A percentile compares a stretch with the other conserved stretches of the same genome.
Conservation (phyloP, 2,888 invertebrate species). For the Junonia oenone region DNA sequence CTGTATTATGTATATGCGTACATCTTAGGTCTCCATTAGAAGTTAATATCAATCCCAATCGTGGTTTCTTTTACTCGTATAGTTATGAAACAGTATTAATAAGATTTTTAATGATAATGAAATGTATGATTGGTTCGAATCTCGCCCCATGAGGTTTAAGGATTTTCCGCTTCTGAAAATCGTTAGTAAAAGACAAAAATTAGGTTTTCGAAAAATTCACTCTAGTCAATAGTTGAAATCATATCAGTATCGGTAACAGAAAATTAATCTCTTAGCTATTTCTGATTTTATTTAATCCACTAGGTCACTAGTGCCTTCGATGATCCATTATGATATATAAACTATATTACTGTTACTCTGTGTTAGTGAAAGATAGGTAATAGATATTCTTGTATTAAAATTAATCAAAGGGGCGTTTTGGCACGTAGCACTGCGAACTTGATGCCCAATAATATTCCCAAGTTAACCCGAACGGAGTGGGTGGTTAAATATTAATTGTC, state of each 20-base stretch:
- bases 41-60: conserved; percentile 23
- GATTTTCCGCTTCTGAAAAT: conserved; percentile 25
- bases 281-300: conserved; percentile 40
- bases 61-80: conserved; percentile 45
- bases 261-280: conserved; percentile 17
- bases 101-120: conserved; percentile 47
- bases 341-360: conserved; percentile 50
- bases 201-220: conserved; percentile 29
- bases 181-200: conserved; percentile 30
- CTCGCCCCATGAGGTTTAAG: conserved; percentile 38
- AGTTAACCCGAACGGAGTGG: background rate
- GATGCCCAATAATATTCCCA: background rate
- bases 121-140: conserved; percentile 27
- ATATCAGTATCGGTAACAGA: conserved; percentile 47
- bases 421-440: conserved; percentile 25
- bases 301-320: conserved; percentile 73
- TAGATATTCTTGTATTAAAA: conserved; percentile 39
- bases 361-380: conserved; percentile 62
- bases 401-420: conserved; percentile 22
- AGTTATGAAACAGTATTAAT: conserved; percentile 56
- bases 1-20: background rate
- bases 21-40: conserved; percentile 20
- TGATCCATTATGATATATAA: conserved; percentile 18
- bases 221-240: conserved; percentile 63
- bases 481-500: background rate